phyloP scores from a whole-genome alignment of 2,797 vertebrate genomes.

The Zalophus californianus region DNA sequence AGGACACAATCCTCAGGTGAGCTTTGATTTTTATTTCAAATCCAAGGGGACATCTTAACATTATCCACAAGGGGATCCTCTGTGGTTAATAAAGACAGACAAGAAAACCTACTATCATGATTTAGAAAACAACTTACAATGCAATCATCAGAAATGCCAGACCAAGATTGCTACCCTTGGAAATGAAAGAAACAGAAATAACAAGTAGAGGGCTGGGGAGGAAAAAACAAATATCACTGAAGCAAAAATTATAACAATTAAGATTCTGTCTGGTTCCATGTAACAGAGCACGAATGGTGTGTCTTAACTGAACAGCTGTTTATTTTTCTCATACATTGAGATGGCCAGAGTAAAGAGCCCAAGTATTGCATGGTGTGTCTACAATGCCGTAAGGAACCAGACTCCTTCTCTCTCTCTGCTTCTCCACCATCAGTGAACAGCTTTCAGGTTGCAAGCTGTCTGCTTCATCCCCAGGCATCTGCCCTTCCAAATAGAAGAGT shows the following conservation, averaged over 20 bases:
- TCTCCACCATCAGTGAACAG: not conserved
- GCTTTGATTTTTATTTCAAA: slow-evolving; percentile 27
- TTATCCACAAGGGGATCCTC: not conserved
- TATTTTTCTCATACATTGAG: not conserved
- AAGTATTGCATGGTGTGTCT: not conserved
- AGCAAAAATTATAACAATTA: not conserved
- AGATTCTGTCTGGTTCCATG: not conserved
- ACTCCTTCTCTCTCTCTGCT: not conserved
- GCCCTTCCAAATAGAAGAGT: not conserved
- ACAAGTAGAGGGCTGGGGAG: not conserved
- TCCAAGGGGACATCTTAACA: not conserved
- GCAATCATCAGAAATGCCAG: not conserved
- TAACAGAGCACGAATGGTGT: not conserved
- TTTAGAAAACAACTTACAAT: not conserved
- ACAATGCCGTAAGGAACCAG: not conserved
- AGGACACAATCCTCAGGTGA: not conserved
- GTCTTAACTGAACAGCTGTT: not conserved
- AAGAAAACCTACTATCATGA: not conserved
- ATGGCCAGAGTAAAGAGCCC: not conserved
- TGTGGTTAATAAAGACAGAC: not conserved
- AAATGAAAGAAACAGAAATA: slow-evolving; percentile 34
- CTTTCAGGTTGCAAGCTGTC: not conserved
- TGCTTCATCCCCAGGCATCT: not conserved
- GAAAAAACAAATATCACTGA: not conserved
- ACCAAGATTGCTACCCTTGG: not conserved